These are phyloP conservation scores for Chiroxiphia lanceolata DNA, from an alignment of 2,797 vertebrate species.

Conservation along the genomic window DNA sequence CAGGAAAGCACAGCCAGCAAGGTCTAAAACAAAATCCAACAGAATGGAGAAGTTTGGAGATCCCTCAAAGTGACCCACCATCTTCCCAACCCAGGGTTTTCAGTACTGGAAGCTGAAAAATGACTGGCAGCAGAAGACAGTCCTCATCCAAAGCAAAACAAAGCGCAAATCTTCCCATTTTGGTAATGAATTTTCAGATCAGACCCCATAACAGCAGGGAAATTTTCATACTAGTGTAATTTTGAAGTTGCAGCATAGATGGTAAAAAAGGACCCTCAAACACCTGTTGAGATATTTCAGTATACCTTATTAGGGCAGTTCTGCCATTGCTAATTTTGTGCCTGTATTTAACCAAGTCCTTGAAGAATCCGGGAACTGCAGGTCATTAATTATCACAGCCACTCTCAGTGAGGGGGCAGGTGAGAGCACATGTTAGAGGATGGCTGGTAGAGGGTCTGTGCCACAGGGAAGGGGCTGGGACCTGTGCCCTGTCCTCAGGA, in stretches of 20 bases:
- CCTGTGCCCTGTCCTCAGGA: not conserved
- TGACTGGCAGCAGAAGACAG: not conserved
- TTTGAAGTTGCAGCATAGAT: not conserved
- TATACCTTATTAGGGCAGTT: not conserved
- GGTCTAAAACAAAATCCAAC: not conserved
- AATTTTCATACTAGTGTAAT: not conserved
- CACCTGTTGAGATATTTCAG: not conserved
- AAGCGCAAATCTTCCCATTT: not conserved
- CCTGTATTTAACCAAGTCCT: not conserved
- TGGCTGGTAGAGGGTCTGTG: not conserved
- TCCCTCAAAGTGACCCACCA: not conserved
- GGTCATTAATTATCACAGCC: not conserved
- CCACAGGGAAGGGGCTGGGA: not conserved
- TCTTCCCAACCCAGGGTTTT: not conserved
- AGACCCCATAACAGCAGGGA: not conserved
- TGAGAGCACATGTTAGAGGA: accelerated
- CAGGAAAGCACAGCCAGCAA: not conserved
- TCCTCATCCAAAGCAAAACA: not conserved
- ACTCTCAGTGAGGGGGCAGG: accelerated
- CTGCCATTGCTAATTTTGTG: not conserved
- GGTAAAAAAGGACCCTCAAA: not conserved
- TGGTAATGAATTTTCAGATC: not conserved
- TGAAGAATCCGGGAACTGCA: not conserved
- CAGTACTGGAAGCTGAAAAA: not conserved
- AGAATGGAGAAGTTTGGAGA: not conserved